phyloP scores from a whole-genome alignment of 2,113 vertebrate species.

The human (Homo sapiens) region GRCh38 chr21:13830501-13831000 shows the following conservation, averaged over 20 bases:
- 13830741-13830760: neutral
- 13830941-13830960: neutral
- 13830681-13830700: neutral
- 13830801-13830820: neutral
- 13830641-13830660: neutral
- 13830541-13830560: neutral
- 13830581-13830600: neutral
- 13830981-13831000: neutral
- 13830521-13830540: neutral
- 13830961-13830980: neutral
- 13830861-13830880: neutral
- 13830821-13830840: constrained; percentile 29
- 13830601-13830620: neutral
- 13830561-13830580: neutral
- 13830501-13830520: neutral
- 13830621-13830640: neutral
- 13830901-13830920: neutral
- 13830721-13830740: neutral
- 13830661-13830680: neutral
- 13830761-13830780: neutral
- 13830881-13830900: neutral
- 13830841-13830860: neutral
- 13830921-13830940: neutral
- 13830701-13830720: neutral
- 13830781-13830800: constrained; percentile 18